Percentiles rank a stretch among this genome's conserved stretches.
phyloP scores from a whole-genome alignment of 2,113 vertebrate species.

The Corythornis madagascariensis region DNA sequence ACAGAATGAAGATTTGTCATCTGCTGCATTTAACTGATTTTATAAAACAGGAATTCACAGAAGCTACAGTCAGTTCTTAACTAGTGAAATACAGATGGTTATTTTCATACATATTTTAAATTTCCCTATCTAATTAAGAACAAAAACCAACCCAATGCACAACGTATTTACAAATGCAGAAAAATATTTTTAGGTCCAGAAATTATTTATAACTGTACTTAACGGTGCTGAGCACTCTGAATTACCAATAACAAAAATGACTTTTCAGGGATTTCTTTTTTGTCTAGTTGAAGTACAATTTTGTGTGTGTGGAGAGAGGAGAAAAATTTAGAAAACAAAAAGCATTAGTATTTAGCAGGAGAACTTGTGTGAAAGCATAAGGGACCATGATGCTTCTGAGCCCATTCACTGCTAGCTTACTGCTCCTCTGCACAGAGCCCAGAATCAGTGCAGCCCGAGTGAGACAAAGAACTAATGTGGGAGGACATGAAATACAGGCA shows the following conservation, averaged over 20 bases:
- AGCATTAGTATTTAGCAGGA: background rate
- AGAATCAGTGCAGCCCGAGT: background rate
- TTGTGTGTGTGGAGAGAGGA: background rate
- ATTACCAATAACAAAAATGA: background rate
- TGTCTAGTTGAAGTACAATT: background rate
- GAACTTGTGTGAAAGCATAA: background rate
- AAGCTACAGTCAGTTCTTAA: background rate
- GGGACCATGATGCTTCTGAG: conserved; percentile 29
- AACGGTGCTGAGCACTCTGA: background rate
- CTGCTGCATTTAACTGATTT: background rate
- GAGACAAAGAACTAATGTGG: conserved; percentile 16
- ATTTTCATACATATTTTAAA: background rate
- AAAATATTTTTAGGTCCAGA: background rate
- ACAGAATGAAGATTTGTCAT: background rate
- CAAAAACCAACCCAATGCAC: background rate
- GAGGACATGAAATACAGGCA: conserved; percentile 13
- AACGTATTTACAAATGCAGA: background rate
- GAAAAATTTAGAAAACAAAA: background rate
- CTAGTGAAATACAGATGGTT: background rate
- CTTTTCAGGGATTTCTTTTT: background rate
- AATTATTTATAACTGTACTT: background rate
- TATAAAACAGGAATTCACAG: background rate
- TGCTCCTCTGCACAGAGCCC: background rate
- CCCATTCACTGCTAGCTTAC: background rate
- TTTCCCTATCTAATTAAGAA: background rate